A percentile compares a stretch with the other conserved stretches of the same genome.
Conservation (phyloP, 1,140 invertebrate species). For the Neomicropteryx cornuta region DNA sequence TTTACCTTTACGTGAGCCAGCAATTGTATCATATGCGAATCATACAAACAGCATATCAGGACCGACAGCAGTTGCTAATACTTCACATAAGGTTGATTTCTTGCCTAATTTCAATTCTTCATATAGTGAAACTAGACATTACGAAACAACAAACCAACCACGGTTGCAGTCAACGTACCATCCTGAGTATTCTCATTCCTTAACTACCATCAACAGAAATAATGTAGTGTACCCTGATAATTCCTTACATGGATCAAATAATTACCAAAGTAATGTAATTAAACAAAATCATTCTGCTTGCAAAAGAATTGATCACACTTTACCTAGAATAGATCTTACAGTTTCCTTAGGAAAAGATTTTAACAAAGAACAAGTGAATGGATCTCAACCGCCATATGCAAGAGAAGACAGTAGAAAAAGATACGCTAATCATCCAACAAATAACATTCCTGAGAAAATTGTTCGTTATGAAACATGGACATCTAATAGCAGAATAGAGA, state of each 20-base stretch:
- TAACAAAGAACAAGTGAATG: conserved; percentile 24
- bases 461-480: conserved; percentile 35
- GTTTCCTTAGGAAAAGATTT: conserved; percentile 24
- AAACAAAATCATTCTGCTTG: no score
- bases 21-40: conserved; percentile 17
- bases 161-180: no score
- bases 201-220: no score
- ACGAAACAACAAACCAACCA: no score
- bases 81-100: conserved; percentile 58
- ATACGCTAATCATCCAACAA: conserved; percentile 24
- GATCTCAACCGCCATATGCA: conserved; percentile 25
- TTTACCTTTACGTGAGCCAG: conserved; percentile 12
- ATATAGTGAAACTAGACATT: no score
- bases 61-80: conserved; percentile 13
- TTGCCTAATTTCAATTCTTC: conserved; percentile 49
- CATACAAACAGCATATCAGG: conserved; percentile 18
- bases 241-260: no score
- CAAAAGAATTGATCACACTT: conserved; percentile 25
- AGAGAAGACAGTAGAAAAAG: conserved; percentile 33
- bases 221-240: no score
- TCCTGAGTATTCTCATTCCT: no score
- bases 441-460: conserved; percentile 37
- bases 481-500: conserved; percentile 31
- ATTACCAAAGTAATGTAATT: no score
- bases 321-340: conserved; percentile 39